These are phyloP conservation scores for Tachysurus vachellii DNA, from an alignment of 2,113 vertebrate genomes.

Conservation along the genomic window DNA sequence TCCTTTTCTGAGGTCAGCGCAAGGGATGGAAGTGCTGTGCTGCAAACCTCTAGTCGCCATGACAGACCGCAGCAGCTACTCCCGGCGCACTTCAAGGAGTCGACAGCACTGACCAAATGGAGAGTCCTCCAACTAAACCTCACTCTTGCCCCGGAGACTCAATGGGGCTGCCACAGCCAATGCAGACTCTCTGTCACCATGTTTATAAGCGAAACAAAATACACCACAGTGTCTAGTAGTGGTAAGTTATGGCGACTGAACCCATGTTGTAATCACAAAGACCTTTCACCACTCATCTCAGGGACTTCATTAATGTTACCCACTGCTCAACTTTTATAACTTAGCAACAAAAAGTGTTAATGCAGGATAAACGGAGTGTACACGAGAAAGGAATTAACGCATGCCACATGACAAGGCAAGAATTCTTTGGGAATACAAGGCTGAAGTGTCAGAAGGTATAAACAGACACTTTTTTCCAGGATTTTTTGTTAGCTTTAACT, in stretches of 20 bases:
- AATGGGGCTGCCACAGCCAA: neutral
- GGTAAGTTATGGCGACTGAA: neutral
- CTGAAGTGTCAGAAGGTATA: slow-evolving; percentile 20
- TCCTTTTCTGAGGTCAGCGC: slow-evolving; percentile 80
- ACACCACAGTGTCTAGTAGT: neutral
- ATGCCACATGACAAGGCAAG: neutral
- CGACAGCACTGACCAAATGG: slow-evolving; percentile 73
- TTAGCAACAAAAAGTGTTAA: neutral
- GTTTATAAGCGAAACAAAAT: slow-evolving; percentile 12
- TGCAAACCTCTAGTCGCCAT: slow-evolving; percentile 78
- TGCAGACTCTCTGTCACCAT: slow-evolving; percentile 28
- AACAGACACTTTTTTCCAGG: neutral
- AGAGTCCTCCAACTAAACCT: slow-evolving; percentile 40
- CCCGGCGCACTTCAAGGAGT: slow-evolving; percentile 76
- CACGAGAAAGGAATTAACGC: neutral
- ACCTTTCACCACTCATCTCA: neutral
- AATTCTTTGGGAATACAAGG: neutral
- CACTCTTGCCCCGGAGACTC: slow-evolving; percentile 12
- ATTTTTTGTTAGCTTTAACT: slow-evolving; percentile 16
- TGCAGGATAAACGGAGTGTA: neutral
- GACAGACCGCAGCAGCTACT: slow-evolving; percentile 73
- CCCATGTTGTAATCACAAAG: neutral
- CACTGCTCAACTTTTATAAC: neutral
- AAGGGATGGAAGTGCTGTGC: slow-evolving; percentile 75
- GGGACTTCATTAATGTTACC: neutral